Evolutionary conservation across 2,797 vertebrate genomes (phyloP).

Genomic region (Leontocebus nigricollis): DNA sequence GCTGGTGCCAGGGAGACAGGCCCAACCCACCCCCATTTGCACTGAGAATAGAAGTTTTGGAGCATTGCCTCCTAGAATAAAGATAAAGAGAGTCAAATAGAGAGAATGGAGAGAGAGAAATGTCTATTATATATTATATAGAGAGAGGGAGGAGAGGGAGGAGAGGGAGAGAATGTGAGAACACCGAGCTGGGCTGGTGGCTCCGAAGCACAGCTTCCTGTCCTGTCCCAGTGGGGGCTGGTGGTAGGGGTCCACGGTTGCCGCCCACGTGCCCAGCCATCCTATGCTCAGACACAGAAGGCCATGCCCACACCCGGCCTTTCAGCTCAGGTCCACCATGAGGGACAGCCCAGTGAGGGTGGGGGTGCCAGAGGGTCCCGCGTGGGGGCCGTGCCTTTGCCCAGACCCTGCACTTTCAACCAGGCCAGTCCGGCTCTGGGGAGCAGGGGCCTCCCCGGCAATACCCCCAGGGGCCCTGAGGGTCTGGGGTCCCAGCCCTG

Average conservation of each 20-base stretch:
- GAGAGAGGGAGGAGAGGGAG: neutral
- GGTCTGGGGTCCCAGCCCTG: neutral
- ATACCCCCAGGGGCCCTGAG: neutral
- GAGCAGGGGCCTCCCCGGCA: neutral
- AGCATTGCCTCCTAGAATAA: constrained; percentile 69
- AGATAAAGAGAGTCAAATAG: constrained; percentile 34
- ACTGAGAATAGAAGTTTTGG: constrained; percentile 68
- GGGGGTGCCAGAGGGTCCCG: neutral
- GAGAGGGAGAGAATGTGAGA: neutral
- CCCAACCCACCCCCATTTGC: constrained; percentile 56
- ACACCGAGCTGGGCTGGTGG: neutral
- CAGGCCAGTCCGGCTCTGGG: neutral
- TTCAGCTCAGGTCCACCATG: constrained; percentile 54
- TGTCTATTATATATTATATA: constrained; percentile 63
- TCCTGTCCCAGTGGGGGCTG: neutral
- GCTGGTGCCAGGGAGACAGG: constrained; percentile 51
- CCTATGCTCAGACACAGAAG: neutral
- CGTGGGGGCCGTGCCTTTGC: constrained; percentile 15
- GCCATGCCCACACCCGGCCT: constrained; percentile 21
- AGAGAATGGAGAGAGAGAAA: constrained; percentile 33
- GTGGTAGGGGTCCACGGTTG: neutral
- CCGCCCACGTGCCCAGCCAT: accelerated
- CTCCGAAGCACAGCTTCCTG: neutral
- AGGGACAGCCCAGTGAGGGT: neutral
- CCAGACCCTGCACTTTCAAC: constrained; percentile 52